Base-by-base conservation (phyloP, 2,797 vertebrate genomes). In the Tragopan temminckii region DNA sequence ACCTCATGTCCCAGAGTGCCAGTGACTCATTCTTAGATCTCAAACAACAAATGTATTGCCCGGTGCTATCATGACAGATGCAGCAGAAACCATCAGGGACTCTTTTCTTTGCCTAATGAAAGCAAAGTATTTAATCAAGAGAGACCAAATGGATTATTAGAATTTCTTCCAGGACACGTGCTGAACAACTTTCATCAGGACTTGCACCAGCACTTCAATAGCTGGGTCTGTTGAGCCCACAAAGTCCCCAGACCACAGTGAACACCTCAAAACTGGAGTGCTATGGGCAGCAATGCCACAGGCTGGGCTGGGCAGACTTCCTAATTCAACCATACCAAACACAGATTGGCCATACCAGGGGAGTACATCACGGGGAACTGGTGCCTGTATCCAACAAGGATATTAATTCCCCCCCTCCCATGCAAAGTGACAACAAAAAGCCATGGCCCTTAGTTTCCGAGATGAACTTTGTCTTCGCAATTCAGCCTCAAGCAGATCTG, bases 91-190 rank as follows among this genome's bases (percentile, higher is more conserved):
- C 24, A 24, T 7, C 17, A 31, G 24, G 85, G 59, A 17, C 52
- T 64, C 57, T 89, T 87, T 64, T 59, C 36, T 70, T 57, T 76
- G 35, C 45, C 72, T 75, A 38, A 93, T 59, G 52, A 67, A 91
- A 85, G 57, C 36, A 59, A 88, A 93, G 59, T 31, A 38, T 42
- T 86, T 61, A 27, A 79, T 24, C 33, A 33, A 69, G 67, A 0
- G 42, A 67, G 78, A 63, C 43, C 74, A 70, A 90, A 57, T 7
- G 57, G 46, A 48, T 64, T 86, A n/a, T 63, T 77, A 13, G 18
- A 42, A n/a, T 18, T 7, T 20, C 15, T 93, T 68, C 66, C 33
- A 21, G 40, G 46, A 11, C 40, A 29, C 5, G 48, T 35, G 61
- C 2, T 58, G 77, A 45, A 21, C 59, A 67, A 5, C 2, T 18